phyloP scores from a whole-genome alignment of 2,797 vertebrate species.

The Pachyuromys duprasi region DNA sequence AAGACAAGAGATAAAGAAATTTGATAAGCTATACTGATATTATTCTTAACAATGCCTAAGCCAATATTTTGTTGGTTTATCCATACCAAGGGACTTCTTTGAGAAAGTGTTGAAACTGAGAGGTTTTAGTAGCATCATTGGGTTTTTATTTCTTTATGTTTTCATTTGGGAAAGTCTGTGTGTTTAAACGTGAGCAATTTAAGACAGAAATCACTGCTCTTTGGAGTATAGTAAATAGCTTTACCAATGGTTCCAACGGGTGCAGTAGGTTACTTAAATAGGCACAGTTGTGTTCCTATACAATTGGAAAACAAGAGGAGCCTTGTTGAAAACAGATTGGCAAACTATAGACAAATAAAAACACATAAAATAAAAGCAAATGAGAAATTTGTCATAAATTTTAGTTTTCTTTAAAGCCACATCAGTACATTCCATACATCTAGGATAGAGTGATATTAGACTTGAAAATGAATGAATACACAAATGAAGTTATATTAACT shows the following conservation, averaged over 20 bases:
- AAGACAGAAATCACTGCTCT: constrained; percentile 66
- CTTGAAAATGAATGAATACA: constrained; percentile 12
- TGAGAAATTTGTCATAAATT: constrained; percentile 34
- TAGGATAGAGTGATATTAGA: neutral
- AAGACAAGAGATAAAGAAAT: constrained; percentile 37
- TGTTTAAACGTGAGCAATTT: constrained; percentile 66
- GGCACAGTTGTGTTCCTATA: constrained; percentile 34
- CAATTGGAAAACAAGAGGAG: constrained; percentile 45
- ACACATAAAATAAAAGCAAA: neutral
- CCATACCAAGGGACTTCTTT: constrained; percentile 6
- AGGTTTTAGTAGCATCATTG: constrained; percentile 56
- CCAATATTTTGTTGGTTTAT: constrained; percentile 45
- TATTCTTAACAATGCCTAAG: constrained; percentile 29
- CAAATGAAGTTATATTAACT: neutral
- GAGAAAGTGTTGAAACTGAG: constrained; percentile 59
- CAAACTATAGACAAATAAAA: neutral
- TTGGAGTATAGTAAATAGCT: constrained; percentile 71
- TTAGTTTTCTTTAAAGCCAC: neutral
- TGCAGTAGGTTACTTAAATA: constrained; percentile 70
- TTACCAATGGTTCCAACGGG: constrained; percentile 65
- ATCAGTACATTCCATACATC: neutral
- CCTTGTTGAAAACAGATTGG: constrained; percentile 54
- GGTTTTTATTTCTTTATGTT: constrained; percentile 68
- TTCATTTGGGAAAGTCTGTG: constrained; percentile 61
- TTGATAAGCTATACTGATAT: neutral